These are phyloP conservation scores for Caenorhabditis parvicauda DNA, from an alignment of 2,888 invertebrate genomes.

Conservation along the genomic window DNA sequence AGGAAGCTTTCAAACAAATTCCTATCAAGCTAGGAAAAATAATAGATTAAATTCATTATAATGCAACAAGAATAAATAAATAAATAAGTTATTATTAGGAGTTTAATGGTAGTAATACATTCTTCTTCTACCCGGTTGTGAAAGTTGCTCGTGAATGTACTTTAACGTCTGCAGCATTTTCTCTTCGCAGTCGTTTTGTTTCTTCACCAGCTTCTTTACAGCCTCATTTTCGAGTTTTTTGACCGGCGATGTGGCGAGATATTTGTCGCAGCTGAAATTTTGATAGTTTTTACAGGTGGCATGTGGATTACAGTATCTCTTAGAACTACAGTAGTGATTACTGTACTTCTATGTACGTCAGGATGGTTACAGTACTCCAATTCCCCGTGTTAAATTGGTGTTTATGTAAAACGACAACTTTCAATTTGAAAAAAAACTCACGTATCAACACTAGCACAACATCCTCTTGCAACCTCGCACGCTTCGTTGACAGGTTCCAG, in stretches of 20 bases:
- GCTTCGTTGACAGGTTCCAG: constrained; percentile 34
- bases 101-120: constrained; percentile 26
- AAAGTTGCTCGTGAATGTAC: constrained; percentile 37
- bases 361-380: no score
- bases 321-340: no score
- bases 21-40: no score
- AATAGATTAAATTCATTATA: no score
- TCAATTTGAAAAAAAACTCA: constrained; percentile 2
- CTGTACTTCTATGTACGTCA: no score
- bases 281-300: neutral
- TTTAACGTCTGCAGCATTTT: constrained; percentile 37
- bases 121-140: constrained; percentile 28
- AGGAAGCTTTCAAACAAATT: no score
- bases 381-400: neutral
- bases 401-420: neutral
- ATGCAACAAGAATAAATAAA: no score
- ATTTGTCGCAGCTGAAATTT: constrained; percentile 35
- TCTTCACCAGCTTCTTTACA: constrained; percentile 22
- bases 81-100: no score
- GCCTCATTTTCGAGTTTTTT: constrained; percentile 34
- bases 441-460: constrained; percentile 38
- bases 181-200: constrained; percentile 37
- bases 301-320: no score
- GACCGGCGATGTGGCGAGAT: constrained; percentile 38
- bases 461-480: constrained; percentile 23